phyloP scores from a whole-genome alignment of 1,140 invertebrate species.

The Microplitis mediator region DNA sequence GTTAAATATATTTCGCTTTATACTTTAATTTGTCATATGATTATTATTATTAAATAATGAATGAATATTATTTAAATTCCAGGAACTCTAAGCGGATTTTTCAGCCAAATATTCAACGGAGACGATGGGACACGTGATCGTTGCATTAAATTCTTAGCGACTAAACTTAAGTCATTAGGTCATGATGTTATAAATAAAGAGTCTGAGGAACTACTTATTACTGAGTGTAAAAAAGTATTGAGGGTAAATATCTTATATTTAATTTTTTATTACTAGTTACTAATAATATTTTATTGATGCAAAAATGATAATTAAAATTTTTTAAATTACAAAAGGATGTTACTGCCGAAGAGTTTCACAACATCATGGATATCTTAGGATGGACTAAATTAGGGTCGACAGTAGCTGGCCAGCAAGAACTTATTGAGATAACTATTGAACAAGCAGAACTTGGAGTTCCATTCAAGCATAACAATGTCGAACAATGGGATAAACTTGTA shows the following conservation, averaged over 20 bases:
- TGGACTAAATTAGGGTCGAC: slow-evolving; percentile 81
- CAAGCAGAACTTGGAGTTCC: slow-evolving; percentile 78
- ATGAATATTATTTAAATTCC: background rate
- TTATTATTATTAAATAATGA: background rate
- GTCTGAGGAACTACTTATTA: slow-evolving; percentile 83
- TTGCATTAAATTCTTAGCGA: slow-evolving; percentile 85
- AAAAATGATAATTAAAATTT: slow-evolving; percentile 2
- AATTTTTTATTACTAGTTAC: slow-evolving; percentile 11
- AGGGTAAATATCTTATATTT: slow-evolving; percentile 63
- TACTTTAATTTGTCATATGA: background rate
- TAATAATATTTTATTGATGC: slow-evolving; percentile 11
- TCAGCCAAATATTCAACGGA: slow-evolving; percentile 83
- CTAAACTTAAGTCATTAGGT: slow-evolving; percentile 81
- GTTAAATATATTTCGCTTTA: slow-evolving; percentile 44
- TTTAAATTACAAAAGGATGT: slow-evolving; percentile 70
- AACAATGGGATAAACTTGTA: slow-evolving; percentile 78
- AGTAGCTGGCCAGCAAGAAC: slow-evolving; percentile 81
- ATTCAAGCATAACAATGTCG: slow-evolving; percentile 79
- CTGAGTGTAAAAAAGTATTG: slow-evolving; percentile 86
- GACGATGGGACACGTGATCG: slow-evolving; percentile 82
- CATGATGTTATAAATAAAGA: slow-evolving; percentile 83
- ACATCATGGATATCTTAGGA: slow-evolving; percentile 84
- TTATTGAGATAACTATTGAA: slow-evolving; percentile 83
- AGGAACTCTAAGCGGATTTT: slow-evolving; percentile 82
- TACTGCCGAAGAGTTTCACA: slow-evolving; percentile 89